These are phyloP conservation scores for Apamea crenata DNA, from an alignment of 2,888 invertebrate genomes.

Conservation along the genomic window DNA sequence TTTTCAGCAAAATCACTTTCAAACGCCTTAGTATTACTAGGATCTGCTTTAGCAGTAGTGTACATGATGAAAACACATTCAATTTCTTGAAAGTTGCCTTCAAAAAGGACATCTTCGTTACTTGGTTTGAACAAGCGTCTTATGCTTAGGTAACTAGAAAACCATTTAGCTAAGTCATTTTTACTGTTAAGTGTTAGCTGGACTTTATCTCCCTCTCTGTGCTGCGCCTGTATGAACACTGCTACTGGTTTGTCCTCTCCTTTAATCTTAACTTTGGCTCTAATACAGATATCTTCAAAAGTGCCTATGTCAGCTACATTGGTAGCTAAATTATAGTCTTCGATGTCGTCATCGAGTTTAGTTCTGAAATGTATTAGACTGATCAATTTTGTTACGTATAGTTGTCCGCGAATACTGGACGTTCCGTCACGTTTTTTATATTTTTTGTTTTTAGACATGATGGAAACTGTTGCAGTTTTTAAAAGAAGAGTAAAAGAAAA, in stretches of 20 bases:
- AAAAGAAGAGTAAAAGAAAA: too few relatives aligned
- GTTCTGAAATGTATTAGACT: conserved; percentile 57
- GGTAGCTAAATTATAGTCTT: conserved; percentile 56
- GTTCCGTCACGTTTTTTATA: conserved; percentile 36
- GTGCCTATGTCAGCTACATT: conserved; percentile 61
- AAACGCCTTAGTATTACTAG: not conserved
- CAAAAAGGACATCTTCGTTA: conserved; percentile 40
- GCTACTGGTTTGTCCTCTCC: conserved; percentile 25
- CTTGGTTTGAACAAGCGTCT: conserved; percentile 29
- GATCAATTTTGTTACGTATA: conserved; percentile 60
- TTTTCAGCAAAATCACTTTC: conserved; percentile 10
- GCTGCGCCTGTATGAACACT: conserved; percentile 61
- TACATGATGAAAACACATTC: conserved; percentile 58
- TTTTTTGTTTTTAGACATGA: conserved; percentile 2
- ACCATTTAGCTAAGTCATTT: conserved; percentile 45
- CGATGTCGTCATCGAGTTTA: conserved; percentile 38
- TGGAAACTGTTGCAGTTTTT: too few relatives aligned
- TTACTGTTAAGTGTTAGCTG: conserved; percentile 40
- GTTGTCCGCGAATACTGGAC: conserved; percentile 56
- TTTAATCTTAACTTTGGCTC: conserved; percentile 41
- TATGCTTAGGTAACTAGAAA: conserved; percentile 50
- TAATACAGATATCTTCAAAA: conserved; percentile 61
- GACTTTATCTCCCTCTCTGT: conserved; percentile 43
- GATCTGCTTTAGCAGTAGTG: conserved; percentile 50
- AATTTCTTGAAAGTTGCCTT: conserved; percentile 35